A percentile compares a stretch with the other conserved stretches of the same genome.
Conservation (phyloP, 2,113 vertebrate genomes). For the Pollimyrus isidori region DNA sequence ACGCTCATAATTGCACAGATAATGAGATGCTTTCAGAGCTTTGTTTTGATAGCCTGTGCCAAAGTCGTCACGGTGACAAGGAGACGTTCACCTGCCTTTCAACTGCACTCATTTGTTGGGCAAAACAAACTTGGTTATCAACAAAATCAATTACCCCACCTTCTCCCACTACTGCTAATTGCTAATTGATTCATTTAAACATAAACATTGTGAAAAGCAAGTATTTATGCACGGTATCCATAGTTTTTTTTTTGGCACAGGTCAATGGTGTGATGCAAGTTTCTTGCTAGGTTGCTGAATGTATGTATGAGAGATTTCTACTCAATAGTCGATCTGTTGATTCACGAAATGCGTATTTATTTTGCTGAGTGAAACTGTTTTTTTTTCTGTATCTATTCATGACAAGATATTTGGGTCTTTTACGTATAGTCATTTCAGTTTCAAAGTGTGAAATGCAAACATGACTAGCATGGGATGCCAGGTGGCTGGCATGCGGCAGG, state of each 20-base stretch:
- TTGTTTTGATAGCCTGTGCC: conserved; percentile 17
- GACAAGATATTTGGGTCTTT: not conserved
- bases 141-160: conserved; percentile 8
- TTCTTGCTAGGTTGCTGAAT: not conserved
- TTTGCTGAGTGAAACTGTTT: not conserved
- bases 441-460: not conserved
- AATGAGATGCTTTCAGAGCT: conserved; percentile 27
- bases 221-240: not conserved
- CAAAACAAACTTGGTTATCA: conserved; percentile 11
- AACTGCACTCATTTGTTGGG: conserved; percentile 17
- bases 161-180: conserved; percentile 5
- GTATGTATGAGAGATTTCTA: not conserved
- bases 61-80: conserved; percentile 18
- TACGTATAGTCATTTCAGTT: not conserved
- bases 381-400: not conserved
- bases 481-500: not conserved
- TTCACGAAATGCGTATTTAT: not conserved
- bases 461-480: not conserved
- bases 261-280: not conserved
- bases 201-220: not conserved
- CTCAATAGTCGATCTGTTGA: not conserved
- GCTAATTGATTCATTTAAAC: conserved; percentile 22
- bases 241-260: not conserved
- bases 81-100: conserved; percentile 9
- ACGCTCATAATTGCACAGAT: conserved; percentile 38